A percentile compares a stretch with the other conserved stretches of the same genome.
These are phyloP conservation scores for Spisula solida DNA, from an alignment of 2,888 invertebrate genomes.

Conservation along the genomic window DNA sequence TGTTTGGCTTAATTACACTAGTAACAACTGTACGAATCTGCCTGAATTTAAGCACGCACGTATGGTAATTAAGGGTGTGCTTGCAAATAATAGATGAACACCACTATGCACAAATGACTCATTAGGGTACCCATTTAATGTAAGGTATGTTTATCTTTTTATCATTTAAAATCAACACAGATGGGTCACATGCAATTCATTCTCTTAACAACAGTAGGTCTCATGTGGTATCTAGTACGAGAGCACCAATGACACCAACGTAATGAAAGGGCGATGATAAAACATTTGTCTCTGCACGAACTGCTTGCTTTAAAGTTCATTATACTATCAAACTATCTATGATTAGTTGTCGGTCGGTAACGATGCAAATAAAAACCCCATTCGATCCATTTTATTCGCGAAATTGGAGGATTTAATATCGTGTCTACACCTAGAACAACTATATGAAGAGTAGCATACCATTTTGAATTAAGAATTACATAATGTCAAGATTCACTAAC, in stretches of 20 bases:
- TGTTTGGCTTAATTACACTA: too few species aligned
- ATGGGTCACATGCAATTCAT: neutral
- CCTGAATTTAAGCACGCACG: too few species aligned
- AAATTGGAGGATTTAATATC: too few species aligned
- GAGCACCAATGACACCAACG: neutral
- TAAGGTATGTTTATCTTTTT: neutral
- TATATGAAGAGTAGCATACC: too few species aligned
- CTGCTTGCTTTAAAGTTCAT: neutral
- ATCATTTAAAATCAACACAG: neutral
- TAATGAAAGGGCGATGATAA: neutral
- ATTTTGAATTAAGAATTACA: too few species aligned
- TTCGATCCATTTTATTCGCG: too few species aligned
- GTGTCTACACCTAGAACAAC: too few species aligned
- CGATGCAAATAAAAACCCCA: neutral
- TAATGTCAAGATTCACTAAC: too few species aligned
- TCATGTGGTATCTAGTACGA: neutral
- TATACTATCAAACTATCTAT: neutral
- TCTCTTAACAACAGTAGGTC: neutral
- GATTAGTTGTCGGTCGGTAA: neutral
- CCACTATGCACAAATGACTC: neutral
- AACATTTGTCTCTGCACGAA: neutral
- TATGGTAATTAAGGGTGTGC: too few species aligned
- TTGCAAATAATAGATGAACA: neutral
- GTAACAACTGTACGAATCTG: too few species aligned
- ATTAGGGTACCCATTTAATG: neutral